Evolutionary conservation across 2,113 vertebrate genomes (phyloP).

Genomic region (cat (Felis catus)): DNA sequence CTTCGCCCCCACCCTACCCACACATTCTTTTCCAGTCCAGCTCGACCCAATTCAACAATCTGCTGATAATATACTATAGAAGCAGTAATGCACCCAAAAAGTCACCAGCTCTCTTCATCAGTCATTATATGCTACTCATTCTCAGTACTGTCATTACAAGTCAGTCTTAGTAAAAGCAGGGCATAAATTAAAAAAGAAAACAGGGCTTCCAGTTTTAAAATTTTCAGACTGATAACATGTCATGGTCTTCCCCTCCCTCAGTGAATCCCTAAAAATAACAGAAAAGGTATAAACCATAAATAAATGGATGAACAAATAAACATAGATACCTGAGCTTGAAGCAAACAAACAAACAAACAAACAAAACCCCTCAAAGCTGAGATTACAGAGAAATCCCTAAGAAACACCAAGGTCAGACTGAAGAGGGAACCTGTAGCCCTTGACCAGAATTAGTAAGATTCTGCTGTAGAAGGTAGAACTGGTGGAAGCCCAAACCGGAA

Average conservation of each 20-base stretch:
- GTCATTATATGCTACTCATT: not conserved
- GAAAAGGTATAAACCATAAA: not conserved
- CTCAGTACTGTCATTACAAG: not conserved
- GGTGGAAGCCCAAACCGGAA: not conserved
- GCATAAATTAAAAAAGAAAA: not conserved
- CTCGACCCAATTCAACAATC: not conserved
- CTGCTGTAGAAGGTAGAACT: not conserved
- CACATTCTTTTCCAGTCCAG: not conserved
- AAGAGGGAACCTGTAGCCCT: not conserved
- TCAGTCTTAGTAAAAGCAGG: not conserved
- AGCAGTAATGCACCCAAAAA: not conserved
- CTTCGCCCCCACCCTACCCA: not conserved
- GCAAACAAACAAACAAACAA: not conserved
- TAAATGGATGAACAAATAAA: not conserved
- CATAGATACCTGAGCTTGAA: not conserved
- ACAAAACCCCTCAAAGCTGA: not conserved
- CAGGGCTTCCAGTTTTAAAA: not conserved
- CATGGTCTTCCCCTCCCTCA: not conserved
- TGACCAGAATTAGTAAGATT: not conserved
- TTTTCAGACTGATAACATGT: not conserved
- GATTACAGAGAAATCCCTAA: not conserved
- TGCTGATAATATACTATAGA: not conserved
- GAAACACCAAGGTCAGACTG: not conserved
- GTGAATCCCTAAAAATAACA: not conserved
- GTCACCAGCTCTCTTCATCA: not conserved